These are phyloP conservation scores for Etheostoma perlongum DNA, from an alignment of 2,797 vertebrate species.

Conservation along the genomic window DNA sequence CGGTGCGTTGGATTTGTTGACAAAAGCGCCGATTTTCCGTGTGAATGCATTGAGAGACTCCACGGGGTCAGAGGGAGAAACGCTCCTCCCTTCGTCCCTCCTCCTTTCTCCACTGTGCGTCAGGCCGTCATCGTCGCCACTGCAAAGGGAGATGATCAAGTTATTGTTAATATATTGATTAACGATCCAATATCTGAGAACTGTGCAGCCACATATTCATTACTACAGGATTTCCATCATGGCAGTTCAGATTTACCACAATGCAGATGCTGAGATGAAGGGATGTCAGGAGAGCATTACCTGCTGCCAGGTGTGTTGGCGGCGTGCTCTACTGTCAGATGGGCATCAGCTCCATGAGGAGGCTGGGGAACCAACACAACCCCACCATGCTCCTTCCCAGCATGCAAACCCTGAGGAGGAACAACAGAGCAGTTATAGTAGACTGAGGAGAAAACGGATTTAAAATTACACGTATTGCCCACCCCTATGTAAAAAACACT, in stretches of 20 bases:
- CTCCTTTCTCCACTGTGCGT: slow-evolving; percentile 86
- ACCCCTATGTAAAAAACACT: not conserved
- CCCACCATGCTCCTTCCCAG: slow-evolving; percentile 91
- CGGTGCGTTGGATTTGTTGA: slow-evolving; percentile 92
- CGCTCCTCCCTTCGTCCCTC: slow-evolving; percentile 65
- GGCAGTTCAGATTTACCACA: not conserved
- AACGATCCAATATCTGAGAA: not conserved
- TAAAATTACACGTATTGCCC: not conserved
- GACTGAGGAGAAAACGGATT: fast-evolving
- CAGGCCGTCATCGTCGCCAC: slow-evolving; percentile 88
- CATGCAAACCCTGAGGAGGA: slow-evolving; percentile 83
- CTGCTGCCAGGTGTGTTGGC: slow-evolving; percentile 91
- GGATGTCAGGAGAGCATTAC: slow-evolving; percentile 69
- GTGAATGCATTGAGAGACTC: slow-evolving; percentile 90
- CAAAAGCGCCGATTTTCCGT: slow-evolving; percentile 96
- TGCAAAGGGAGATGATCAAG: slow-evolving; percentile 14
- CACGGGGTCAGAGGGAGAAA: slow-evolving; percentile 88
- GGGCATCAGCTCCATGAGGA: slow-evolving; percentile 82
- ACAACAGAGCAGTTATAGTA: not conserved
- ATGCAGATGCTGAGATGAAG: not conserved
- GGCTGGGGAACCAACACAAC: slow-evolving; percentile 88
- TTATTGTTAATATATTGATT: not conserved
- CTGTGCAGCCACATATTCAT: not conserved
- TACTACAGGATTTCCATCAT: not conserved
- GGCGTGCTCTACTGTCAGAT: slow-evolving; percentile 84